Evolutionary conservation across 1,140 invertebrate species (phyloP).

Genomic region (Hyles euphorbiae): DNA sequence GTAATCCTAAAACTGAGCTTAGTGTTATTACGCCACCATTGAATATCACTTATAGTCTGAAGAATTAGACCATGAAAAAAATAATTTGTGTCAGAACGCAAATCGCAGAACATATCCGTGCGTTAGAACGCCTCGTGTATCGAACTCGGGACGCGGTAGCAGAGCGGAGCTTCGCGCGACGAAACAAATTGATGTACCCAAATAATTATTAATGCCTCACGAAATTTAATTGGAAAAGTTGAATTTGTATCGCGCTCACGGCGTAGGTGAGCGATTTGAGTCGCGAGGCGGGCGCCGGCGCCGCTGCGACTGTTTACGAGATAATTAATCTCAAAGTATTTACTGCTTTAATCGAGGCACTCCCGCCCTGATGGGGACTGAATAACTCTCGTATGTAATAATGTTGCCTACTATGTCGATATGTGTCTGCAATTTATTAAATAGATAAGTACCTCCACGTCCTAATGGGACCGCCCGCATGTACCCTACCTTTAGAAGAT

Average conservation of each 20-base stretch:
- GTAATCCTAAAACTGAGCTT: neutral
- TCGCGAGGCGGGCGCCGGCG: constrained; percentile 39
- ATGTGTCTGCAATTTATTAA: constrained; percentile 13
- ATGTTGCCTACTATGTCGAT: constrained; percentile 36
- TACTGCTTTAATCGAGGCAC: constrained; percentile 74
- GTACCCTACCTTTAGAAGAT: too few relatives aligned
- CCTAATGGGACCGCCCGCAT: too few relatives aligned
- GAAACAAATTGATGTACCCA: constrained; percentile 77
- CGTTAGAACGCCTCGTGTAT: constrained; percentile 12
- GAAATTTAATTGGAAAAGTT: constrained; percentile 78
- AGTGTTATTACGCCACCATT: too few relatives aligned
- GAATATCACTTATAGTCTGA: too few relatives aligned
- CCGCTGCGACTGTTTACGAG: constrained; percentile 70
- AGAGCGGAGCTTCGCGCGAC: constrained; percentile 48
- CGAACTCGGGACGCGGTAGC: constrained; percentile 41
- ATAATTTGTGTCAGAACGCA: neutral
- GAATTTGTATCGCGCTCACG: constrained; percentile 74
- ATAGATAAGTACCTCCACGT: neutral
- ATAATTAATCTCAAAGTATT: constrained; percentile 76
- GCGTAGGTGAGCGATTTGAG: constrained; percentile 71
- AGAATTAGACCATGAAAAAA: too few relatives aligned
- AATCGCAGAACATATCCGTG: constrained; percentile 30
- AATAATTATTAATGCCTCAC: constrained; percentile 78
- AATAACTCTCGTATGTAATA: constrained; percentile 69
- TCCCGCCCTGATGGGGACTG: constrained; percentile 57